A percentile compares a stretch with the other conserved stretches of the same genome.
Evolutionary conservation across 1,140 invertebrate genomes (phyloP).

Genomic region (Drosophila pseudoananassae): DNA sequence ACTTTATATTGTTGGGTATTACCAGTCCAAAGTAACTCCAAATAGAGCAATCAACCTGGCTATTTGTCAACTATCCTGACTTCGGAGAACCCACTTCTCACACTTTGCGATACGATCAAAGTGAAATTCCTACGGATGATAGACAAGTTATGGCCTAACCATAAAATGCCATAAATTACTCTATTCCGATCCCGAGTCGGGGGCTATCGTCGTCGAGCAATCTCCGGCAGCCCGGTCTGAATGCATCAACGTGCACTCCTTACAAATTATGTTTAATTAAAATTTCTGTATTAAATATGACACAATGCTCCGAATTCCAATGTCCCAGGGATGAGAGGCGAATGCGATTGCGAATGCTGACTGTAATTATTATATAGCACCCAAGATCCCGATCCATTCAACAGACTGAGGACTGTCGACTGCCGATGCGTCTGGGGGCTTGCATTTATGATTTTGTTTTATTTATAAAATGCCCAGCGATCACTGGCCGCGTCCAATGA

Average conservation of each 20-base stretch:
- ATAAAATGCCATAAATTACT: slow-evolving; percentile 77
- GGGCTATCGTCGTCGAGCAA: slow-evolving; percentile 54
- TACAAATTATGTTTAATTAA: slow-evolving; percentile 84
- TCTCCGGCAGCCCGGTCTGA: slow-evolving; percentile 15
- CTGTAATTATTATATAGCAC: slow-evolving; percentile 76
- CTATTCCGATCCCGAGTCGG: slow-evolving; percentile 56
- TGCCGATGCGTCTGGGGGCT: no score
- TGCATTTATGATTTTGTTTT: slow-evolving; percentile 83
- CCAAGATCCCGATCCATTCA: slow-evolving; percentile 35
- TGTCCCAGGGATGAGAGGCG: slow-evolving; percentile 27
- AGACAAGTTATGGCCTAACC: slow-evolving; percentile 55
- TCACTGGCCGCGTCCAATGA: slow-evolving; percentile 49
- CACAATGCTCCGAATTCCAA: slow-evolving; percentile 84
- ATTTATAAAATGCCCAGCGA: slow-evolving; percentile 77
- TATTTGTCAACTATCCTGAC: slow-evolving; percentile 32
- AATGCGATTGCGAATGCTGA: slow-evolving; percentile 19
- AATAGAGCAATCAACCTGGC: slow-evolving; percentile 40
- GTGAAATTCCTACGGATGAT: slow-evolving; percentile 51
- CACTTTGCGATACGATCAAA: slow-evolving; percentile 46
- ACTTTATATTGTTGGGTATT: no score
- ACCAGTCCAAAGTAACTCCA: background rate
- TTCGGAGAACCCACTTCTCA: slow-evolving; percentile 12
- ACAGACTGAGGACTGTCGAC: background rate
- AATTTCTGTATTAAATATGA: slow-evolving; percentile 84
- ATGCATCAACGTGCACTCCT: slow-evolving; percentile 72